phyloP scores from a whole-genome alignment of 2,888 invertebrate genomes.

The Heliconius cydno region DNA sequence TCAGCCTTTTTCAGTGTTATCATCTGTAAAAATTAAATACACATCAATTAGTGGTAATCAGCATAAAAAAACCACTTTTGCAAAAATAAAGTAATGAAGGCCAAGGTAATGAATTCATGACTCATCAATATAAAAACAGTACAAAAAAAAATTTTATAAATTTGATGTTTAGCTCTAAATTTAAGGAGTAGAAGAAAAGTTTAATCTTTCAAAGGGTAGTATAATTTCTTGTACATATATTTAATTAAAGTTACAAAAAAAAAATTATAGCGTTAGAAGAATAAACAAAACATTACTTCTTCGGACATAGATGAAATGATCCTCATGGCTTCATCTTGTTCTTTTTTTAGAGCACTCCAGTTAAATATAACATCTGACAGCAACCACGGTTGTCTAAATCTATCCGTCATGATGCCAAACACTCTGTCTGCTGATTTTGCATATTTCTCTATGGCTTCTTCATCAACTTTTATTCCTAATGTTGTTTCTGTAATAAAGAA shows the following conservation, averaged over 20 bases:
- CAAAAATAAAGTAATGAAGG: too few relatives aligned
- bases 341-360: constrained; percentile 32
- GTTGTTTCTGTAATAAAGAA: constrained; percentile 36
- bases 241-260: neutral
- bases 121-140: too few relatives aligned
- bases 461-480: constrained; percentile 35
- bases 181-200: too few relatives aligned
- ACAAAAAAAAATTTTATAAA: too few relatives aligned
- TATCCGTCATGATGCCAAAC: constrained; percentile 28
- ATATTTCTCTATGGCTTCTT: constrained; percentile 32
- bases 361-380: constrained; percentile 33
- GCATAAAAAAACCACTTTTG: too few relatives aligned
- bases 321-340: constrained; percentile 34
- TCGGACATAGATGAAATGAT: constrained; percentile 35
- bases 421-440: constrained; percentile 29
- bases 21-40: neutral
- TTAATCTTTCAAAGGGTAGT: too few relatives aligned
- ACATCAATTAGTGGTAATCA: neutral
- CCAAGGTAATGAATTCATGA: too few relatives aligned
- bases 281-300: constrained; percentile 16
- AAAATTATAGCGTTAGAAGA: neutral
- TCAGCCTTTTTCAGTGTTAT: neutral
- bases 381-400: constrained; percentile 36
- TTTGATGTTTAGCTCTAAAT: too few relatives aligned
- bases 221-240: too few relatives aligned